phyloP scores from a whole-genome alignment of 2,113 vertebrate species.

The Heteronetta atricapilla region DNA sequence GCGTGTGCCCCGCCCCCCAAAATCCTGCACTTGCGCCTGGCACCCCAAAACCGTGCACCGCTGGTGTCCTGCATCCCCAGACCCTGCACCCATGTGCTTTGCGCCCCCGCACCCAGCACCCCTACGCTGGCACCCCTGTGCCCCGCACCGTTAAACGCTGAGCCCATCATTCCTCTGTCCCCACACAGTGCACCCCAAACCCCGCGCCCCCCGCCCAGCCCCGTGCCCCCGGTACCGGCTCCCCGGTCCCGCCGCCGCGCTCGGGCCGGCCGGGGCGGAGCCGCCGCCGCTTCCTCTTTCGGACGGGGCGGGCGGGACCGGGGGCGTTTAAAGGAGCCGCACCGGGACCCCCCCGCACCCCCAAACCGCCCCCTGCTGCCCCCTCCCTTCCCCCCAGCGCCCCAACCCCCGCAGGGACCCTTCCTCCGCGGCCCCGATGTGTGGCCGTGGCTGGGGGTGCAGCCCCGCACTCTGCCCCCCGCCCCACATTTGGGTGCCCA shows the following conservation, averaged over 20 bases:
- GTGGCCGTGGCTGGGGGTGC: too few species aligned
- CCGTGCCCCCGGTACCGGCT: neutral
- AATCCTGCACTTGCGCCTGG: neutral
- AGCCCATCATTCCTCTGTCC: neutral
- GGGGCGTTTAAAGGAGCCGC: neutral
- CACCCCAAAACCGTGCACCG: neutral
- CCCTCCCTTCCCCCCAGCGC: neutral
- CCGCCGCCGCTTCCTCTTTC: conserved; percentile 13
- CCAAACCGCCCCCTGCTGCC: too few species aligned
- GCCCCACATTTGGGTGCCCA: neutral
- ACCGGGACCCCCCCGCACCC: neutral
- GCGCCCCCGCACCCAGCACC: too few species aligned
- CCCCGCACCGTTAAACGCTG: too few species aligned
- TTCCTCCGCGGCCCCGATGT: too few species aligned
- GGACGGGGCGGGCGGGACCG: neutral
- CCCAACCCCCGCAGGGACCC: too few species aligned
- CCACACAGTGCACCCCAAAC: neutral
- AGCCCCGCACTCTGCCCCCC: too few species aligned
- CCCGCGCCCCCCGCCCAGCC: neutral
- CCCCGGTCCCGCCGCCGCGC: neutral
- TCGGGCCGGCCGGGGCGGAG: neutral
- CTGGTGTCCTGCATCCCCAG: too few species aligned
- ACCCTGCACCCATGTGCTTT: neutral
- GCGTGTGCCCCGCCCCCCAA: too few species aligned
- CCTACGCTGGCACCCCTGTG: too few species aligned